phyloP scores from a whole-genome alignment of 2,888 invertebrate species.

The Torymus auratus region DNA sequence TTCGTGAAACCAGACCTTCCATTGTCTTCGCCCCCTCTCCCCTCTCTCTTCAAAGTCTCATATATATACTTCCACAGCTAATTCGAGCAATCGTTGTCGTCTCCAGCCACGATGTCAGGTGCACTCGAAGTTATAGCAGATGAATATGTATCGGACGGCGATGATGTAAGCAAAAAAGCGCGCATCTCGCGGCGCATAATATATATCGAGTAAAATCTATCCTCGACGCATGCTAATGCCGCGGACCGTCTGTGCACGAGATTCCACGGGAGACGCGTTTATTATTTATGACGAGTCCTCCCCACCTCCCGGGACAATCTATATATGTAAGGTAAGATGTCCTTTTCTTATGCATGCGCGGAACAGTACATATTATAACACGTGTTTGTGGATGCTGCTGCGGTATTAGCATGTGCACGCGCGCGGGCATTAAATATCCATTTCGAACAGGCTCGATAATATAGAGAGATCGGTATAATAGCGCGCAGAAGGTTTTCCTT shows the following conservation, averaged over 20 bases:
- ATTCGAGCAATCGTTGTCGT: constrained; percentile 3
- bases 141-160: constrained; percentile 4
- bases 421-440: constrained; percentile 42
- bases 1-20: constrained; percentile 46
- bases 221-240: too few relatives aligned
- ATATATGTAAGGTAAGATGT: constrained; percentile 66
- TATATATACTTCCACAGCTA: background rate
- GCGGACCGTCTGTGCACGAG: too few relatives aligned
- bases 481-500: background rate
- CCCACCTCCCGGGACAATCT: constrained; percentile 9
- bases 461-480: constrained; percentile 24
- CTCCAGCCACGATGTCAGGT: too few relatives aligned
- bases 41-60: too few relatives aligned
- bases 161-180: too few relatives aligned
- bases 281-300: constrained; percentile 69
- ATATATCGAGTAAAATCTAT: too few relatives aligned
- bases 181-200: too few relatives aligned
- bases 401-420: constrained; percentile 50
- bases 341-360: constrained; percentile 55
- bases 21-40: constrained; percentile 31
- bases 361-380: too few relatives aligned
- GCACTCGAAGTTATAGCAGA: background rate
- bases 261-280: constrained; percentile 58
- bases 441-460: constrained; percentile 45
- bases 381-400: too few relatives aligned